Base-by-base conservation (phyloP, 2,888 invertebrate genomes). In the Leucophenga montana region DNA sequence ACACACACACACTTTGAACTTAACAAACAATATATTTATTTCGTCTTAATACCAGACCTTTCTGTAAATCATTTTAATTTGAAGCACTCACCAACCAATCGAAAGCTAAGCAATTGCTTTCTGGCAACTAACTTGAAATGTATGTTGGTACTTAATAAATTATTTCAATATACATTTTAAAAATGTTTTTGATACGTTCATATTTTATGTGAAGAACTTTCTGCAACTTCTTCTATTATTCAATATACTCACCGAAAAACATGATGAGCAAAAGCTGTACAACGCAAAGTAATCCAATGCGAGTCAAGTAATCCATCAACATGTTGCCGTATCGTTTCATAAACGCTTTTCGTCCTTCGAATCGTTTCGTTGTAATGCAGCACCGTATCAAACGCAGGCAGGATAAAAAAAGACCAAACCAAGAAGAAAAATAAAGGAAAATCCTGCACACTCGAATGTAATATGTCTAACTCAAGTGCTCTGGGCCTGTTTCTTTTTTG, bases 201-300 rank as follows among this genome's bases (percentile, higher is more conserved):
- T 5, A 39, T 1, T 5, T 5, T 11, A 39, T 39, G 8, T 39
- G 8, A 27, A 27, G 2, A 27, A 27, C 3, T 27, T 27, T 27
- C 27, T 27, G 2, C 8, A 39, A 39, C 39, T 39, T 39, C 5
- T 39, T 39, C 39, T 39, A 39, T 39, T 39, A 39, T 39, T 39
- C 44, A 31, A 27, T 20, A 22, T 46, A 83, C 87, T 85, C 75
- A 87, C 86, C 86, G 66, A 86, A 77, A 64, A 87, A 71, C 78
- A 87, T 78, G 46, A 87, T 71, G 73, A 87, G 76, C 84, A 87
- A 82, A 77, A 87, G 80, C 71, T 86, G 85, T 74, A 78, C 75
- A 72, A 79, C 76, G 79, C 85, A 79, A 70, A 83, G 75, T 73
- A 80, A 79, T 79, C 82, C 85, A 70, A 79, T 77, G 67, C 81